These are phyloP conservation scores for Creontiades dilutus DNA, from an alignment of 2,888 invertebrate genomes.

Conservation along the genomic window DNA sequence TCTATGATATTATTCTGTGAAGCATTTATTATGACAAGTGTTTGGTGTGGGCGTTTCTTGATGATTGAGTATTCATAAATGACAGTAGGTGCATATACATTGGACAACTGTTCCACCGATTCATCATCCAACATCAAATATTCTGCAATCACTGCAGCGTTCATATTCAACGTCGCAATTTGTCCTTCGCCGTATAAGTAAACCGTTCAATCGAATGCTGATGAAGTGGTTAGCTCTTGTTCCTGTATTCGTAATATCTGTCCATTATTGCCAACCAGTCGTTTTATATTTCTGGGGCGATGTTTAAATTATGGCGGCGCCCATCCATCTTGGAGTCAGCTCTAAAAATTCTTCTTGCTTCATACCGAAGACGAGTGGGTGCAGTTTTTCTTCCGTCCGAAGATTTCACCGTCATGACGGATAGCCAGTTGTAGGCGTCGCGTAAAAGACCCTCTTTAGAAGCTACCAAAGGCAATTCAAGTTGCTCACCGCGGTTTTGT, in stretches of 20 bases:
- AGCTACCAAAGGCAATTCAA: neutral
- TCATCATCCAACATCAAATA: no score
- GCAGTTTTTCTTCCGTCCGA: neutral
- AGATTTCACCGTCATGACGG: constrained; percentile 10
- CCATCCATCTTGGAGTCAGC: constrained; percentile 12
- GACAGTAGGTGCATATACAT: no score
- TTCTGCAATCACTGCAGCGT: neutral
- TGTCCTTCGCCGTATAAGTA: neutral
- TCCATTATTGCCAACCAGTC: neutral
- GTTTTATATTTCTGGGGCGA: neutral
- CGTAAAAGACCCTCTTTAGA: neutral
- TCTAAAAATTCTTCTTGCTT: constrained; percentile 30
- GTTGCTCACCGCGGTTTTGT: neutral
- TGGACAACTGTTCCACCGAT: no score
- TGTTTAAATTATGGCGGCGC: neutral
- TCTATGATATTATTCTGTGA: no score
- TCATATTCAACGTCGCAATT: constrained; percentile 11
- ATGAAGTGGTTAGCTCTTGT: constrained; percentile 11
- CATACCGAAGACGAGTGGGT: neutral
- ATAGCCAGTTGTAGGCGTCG: neutral
- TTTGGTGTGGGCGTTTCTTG: no score
- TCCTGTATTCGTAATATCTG: neutral
- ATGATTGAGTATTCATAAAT: no score
- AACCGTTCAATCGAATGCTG: neutral
- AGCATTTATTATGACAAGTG: no score